phyloP scores from a whole-genome alignment of 1,140 invertebrate genomes.

The Trichonephila inaurata region DNA sequence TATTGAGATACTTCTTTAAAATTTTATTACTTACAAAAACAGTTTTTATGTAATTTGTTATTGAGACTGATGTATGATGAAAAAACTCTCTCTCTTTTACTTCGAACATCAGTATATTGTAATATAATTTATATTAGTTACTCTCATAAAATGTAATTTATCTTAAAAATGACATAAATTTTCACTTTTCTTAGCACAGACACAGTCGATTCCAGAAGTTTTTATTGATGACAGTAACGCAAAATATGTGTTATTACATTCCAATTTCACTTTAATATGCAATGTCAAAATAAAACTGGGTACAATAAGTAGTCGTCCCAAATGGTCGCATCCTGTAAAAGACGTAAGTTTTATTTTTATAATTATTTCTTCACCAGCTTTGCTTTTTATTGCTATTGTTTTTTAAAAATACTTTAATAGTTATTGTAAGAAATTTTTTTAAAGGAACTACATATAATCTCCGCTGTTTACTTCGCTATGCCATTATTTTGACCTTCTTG shows the following conservation, averaged over 20 bases:
- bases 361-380: no score
- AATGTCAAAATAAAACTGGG: conserved; percentile 77
- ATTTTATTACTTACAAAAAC: no score
- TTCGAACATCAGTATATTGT: neutral
- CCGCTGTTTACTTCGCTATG: no score
- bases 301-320: conserved; percentile 54
- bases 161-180: neutral
- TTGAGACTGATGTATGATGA: no score
- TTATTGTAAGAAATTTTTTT: no score
- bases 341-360: neutral
- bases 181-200: conserved; percentile 56
- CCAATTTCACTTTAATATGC: conserved; percentile 77
- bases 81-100: no score
- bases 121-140: neutral
- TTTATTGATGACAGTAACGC: conserved; percentile 75
- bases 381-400: no score
- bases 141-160: neutral
- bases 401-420: no score
- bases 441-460: no score
- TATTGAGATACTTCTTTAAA: no score
- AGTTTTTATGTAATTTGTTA: no score
- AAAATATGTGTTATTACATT: conserved; percentile 71
- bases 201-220: conserved; percentile 50
- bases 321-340: conserved; percentile 41
- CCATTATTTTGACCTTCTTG: no score